Evolutionary conservation across 2,888 invertebrate genomes (phyloP).

Genomic region (Deilephila elpenor): DNA sequence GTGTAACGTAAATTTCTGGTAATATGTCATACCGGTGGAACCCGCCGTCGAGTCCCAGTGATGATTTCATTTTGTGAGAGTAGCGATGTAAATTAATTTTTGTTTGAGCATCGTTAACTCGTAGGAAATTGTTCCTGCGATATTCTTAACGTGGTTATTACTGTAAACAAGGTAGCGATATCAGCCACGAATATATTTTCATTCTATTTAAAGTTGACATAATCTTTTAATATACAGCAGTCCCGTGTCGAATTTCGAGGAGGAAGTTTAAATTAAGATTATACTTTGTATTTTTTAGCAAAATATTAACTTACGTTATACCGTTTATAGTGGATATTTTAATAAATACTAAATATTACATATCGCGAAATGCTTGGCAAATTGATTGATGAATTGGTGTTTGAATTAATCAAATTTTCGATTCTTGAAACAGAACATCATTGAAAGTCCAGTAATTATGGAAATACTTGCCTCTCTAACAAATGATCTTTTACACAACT

Average conservation of each 20-base stretch:
- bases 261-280: conserved; percentile 4
- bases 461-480: too few relatives aligned
- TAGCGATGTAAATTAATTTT: conserved; percentile 67
- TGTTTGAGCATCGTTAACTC: conserved; percentile 63
- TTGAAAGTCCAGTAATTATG: too few relatives aligned
- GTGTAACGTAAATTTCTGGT: conserved; percentile 69
- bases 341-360: too few relatives aligned
- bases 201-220: conserved; percentile 52
- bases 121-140: conserved; percentile 69
- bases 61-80: conserved; percentile 65
- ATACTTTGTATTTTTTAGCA: too few relatives aligned
- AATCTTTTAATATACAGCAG: conserved; percentile 54
- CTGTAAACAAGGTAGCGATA: conserved; percentile 49
- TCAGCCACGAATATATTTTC: conserved; percentile 57
- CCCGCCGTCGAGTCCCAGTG: conserved; percentile 55
- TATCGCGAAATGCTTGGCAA: too few relatives aligned
- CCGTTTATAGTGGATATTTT: too few relatives aligned
- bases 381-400: too few relatives aligned
- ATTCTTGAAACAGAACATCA: too few relatives aligned
- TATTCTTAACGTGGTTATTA: conserved; percentile 62
- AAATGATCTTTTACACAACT: too few relatives aligned
- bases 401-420: too few relatives aligned
- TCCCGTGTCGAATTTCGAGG: not conserved
- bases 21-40: conserved; percentile 68
- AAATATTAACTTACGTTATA: too few relatives aligned